These are phyloP conservation scores for Pelobates fuscus DNA, from an alignment of 2,113 vertebrate species.

Conservation along the genomic window DNA sequence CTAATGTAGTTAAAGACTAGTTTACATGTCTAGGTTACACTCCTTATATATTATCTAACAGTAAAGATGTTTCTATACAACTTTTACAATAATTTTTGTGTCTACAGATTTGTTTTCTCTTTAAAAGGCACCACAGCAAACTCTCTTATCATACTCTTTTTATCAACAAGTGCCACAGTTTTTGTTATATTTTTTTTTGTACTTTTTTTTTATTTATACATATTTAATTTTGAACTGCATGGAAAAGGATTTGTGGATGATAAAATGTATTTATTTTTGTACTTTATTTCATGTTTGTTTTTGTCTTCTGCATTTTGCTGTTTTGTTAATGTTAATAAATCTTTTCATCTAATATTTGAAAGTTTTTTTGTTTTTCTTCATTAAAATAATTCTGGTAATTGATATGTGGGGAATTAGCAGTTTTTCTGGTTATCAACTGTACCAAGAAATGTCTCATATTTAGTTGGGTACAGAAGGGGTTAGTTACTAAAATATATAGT, in stretches of 20 bases:
- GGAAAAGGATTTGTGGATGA: slow-evolving; percentile 62
- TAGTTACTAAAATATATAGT: too few relatives aligned
- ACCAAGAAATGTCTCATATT: too few relatives aligned
- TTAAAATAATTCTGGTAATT: too few relatives aligned
- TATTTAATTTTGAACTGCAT: slow-evolving; percentile 63
- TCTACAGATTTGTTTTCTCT: slow-evolving; percentile 47
- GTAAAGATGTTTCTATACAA: slow-evolving; percentile 10
- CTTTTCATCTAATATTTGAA: slow-evolving; percentile 28
- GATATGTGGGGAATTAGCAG: too few relatives aligned
- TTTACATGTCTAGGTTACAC: slow-evolving; percentile 2
- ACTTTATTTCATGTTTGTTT: slow-evolving; percentile 54
- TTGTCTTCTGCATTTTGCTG: slow-evolving; percentile 51
- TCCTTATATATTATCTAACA: slow-evolving; percentile 32
- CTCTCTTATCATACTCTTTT: slow-evolving; percentile 59
- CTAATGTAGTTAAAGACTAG: neutral
- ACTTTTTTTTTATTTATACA: slow-evolving; percentile 71
- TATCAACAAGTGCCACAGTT: slow-evolving; percentile 67
- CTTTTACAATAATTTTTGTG: slow-evolving; percentile 43
- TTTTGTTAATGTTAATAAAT: slow-evolving; percentile 68
- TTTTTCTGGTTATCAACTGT: too few relatives aligned
- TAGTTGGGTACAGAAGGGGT: too few relatives aligned
- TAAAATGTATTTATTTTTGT: slow-evolving; percentile 78
- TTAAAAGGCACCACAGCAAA: slow-evolving; percentile 33
- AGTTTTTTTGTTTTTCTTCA: too few relatives aligned
- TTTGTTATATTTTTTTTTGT: slow-evolving; percentile 50